phyloP scores from a whole-genome alignment of 2,113 vertebrate species.

The crab-eating macaque (Macaca fascicularis) region T2T-MFA8v1.1 NC_088385.1:73815001-73815500 shows the following conservation, averaged over 20 bases:
- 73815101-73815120: background rate
- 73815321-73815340: slow-evolving; percentile 37
- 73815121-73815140: background rate
- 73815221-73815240: background rate
- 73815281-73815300: background rate
- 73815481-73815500: background rate
- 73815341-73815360: slow-evolving; percentile 41
- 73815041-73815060: no score
- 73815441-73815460: slow-evolving; percentile 38
- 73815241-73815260: background rate
- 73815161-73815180: background rate
- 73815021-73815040: background rate
- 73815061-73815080: background rate
- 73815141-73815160: background rate
- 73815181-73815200: background rate
- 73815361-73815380: slow-evolving; percentile 59
- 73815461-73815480: slow-evolving; percentile 52
- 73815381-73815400: slow-evolving; percentile 49
- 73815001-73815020: background rate
- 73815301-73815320: background rate
- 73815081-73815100: background rate
- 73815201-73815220: background rate
- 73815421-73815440: slow-evolving; percentile 3
- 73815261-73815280: background rate
- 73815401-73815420: slow-evolving; percentile 37